These are phyloP conservation scores for Drosophila watanabei DNA, from an alignment of 1,140 invertebrate species.

Conservation along the genomic window DNA sequence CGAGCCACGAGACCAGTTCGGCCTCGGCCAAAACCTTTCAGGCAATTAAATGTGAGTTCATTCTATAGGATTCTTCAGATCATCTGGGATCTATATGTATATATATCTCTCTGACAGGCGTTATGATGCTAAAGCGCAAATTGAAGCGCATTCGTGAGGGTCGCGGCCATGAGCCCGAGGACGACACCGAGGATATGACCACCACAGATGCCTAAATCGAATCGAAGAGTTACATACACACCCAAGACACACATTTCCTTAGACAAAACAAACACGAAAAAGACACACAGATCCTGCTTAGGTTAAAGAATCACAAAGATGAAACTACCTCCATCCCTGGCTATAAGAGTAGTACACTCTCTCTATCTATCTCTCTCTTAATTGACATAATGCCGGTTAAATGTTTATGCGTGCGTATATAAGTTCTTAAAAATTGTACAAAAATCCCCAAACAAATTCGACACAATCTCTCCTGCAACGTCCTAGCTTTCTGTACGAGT, in stretches of 20 bases:
- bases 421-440: no score
- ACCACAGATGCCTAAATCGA: conserved; percentile 29
- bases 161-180: conserved; percentile 73
- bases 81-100: background rate
- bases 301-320: conserved; percentile 25
- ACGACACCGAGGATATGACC: conserved; percentile 71
- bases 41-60: conserved; percentile 79
- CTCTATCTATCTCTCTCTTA: conserved; percentile 7
- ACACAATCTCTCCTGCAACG: background rate
- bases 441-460: background rate
- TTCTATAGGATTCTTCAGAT: background rate
- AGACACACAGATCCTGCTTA: conserved; percentile 48
- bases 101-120: conserved; percentile 52
- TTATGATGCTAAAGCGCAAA: conserved; percentile 84
- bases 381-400: background rate
- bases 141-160: conserved; percentile 84
- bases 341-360: conserved; percentile 16
- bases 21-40: conserved; percentile 83
- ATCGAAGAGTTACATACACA: conserved; percentile 5
- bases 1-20: conserved; percentile 65
- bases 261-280: conserved; percentile 39
- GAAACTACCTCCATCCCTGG: conserved; percentile 32
- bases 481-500: background rate
- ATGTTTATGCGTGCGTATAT: conserved; percentile 15
- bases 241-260: conserved; percentile 44